phyloP scores from a whole-genome alignment of 2,113 vertebrate genomes.

The Enhydra lutris region DNA sequence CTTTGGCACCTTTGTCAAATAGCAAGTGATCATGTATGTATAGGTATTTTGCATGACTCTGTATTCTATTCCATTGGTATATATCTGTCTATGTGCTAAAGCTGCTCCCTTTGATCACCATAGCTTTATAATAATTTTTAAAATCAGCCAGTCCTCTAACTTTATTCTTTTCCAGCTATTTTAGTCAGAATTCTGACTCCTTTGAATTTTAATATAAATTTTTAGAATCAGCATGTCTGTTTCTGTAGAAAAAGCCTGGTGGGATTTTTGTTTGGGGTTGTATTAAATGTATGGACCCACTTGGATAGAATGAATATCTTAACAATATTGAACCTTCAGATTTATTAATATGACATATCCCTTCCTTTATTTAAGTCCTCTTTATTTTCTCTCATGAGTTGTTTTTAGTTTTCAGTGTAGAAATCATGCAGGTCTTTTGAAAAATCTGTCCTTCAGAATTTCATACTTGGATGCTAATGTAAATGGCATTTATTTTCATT shows the following conservation, averaged over 20 bases:
- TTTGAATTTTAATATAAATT: conserved; percentile 16
- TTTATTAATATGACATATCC: not conserved
- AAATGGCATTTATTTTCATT: not conserved
- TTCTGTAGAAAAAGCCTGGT: not conserved
- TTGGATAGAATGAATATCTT: not conserved
- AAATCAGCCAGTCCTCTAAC: not conserved
- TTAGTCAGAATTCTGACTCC: not conserved
- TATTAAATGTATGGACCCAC: not conserved
- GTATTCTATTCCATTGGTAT: not conserved
- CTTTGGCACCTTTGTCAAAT: not conserved
- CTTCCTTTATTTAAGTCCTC: not conserved
- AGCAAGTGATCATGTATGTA: not conserved
- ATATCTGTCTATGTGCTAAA: not conserved
- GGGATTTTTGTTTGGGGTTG: not conserved
- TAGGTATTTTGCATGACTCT: not conserved
- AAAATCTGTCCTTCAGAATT: not conserved
- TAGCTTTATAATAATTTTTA: not conserved
- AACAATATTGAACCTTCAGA: not conserved
- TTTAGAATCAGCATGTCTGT: not conserved
- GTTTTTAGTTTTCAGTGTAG: not conserved
- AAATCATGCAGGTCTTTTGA: not conserved
- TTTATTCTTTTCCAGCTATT: not conserved
- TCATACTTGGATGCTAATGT: not conserved
- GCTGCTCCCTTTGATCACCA: not conserved
- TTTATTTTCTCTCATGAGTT: not conserved